These are phyloP conservation scores for Chironomus tentans DNA, from an alignment of 2,888 invertebrate species.

Conservation along the genomic window DNA sequence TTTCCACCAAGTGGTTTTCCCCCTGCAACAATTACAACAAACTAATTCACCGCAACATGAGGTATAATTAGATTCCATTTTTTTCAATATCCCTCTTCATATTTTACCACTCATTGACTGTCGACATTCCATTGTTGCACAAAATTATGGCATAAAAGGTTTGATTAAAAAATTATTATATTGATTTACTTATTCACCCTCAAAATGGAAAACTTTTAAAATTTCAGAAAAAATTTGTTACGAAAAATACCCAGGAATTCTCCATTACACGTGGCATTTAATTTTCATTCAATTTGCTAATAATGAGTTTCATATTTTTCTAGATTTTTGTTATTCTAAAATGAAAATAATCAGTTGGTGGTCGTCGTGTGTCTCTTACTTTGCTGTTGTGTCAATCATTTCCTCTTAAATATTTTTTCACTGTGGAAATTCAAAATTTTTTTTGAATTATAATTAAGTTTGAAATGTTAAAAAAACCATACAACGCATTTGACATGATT, in stretches of 20 bases:
- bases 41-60: slow-evolving; percentile 23
- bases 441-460: no score
- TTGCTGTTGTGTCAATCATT: slow-evolving; percentile 16
- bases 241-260: no score
- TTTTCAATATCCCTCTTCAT: not conserved
- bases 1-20: no score
- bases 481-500: not conserved
- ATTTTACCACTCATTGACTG: not conserved
- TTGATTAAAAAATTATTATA: not conserved
- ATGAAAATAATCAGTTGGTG: slow-evolving; percentile 16
- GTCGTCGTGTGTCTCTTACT: slow-evolving; percentile 5
- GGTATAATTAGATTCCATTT: slow-evolving; percentile 19
- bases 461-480: no score
- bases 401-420: not conserved
- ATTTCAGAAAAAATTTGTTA: not conserved
- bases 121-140: not conserved
- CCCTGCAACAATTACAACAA: not conserved
- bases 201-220: not conserved
- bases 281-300: slow-evolving; percentile 6
- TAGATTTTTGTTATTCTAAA: not conserved
- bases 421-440: not conserved
- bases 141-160: no score
- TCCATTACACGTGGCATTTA: slow-evolving; percentile 8
- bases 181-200: not conserved
- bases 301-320: not conserved